Conservation (phyloP, 2,888 invertebrate species). For the Callimorpha dominula region DNA sequence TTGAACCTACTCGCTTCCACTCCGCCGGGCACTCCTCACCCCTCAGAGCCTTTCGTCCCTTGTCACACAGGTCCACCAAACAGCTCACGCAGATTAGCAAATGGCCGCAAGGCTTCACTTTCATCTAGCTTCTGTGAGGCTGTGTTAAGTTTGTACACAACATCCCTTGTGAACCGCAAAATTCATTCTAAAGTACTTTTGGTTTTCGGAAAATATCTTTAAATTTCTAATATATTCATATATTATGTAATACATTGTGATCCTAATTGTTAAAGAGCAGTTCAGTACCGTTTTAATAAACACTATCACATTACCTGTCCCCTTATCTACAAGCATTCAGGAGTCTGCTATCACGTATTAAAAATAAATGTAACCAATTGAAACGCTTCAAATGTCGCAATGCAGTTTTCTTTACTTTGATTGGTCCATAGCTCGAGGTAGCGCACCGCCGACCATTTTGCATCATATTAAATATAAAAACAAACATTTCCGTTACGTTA, state of each 20-base stretch:
- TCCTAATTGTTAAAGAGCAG: neutral
- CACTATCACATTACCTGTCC: too few relatives aligned
- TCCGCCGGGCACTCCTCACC: neutral
- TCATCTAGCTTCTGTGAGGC: constrained; percentile 26
- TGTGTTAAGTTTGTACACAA: neutral
- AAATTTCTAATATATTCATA: too few relatives aligned
- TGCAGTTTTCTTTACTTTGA: too few relatives aligned
- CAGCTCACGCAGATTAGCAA: constrained; percentile 30
- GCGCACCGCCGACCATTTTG: too few relatives aligned
- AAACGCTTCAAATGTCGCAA: too few relatives aligned
- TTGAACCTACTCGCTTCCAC: neutral
- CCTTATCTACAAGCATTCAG: too few relatives aligned
- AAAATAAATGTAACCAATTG: too few relatives aligned
- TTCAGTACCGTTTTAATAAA: neutral
- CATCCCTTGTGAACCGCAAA: neutral
- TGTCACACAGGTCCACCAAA: constrained; percentile 25
- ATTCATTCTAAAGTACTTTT: too few relatives aligned
- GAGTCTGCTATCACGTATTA: too few relatives aligned
- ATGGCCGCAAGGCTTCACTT: constrained; percentile 36
- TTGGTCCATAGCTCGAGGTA: too few relatives aligned
- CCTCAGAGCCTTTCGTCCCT: constrained; percentile 38
- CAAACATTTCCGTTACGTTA: neutral
- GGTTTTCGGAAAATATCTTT: too few relatives aligned
- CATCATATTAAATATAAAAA: too few relatives aligned
- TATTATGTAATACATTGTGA: neutral